Conservation (phyloP, 2,888 invertebrate genomes). For the Tetramorium bicarinatum region DNA sequence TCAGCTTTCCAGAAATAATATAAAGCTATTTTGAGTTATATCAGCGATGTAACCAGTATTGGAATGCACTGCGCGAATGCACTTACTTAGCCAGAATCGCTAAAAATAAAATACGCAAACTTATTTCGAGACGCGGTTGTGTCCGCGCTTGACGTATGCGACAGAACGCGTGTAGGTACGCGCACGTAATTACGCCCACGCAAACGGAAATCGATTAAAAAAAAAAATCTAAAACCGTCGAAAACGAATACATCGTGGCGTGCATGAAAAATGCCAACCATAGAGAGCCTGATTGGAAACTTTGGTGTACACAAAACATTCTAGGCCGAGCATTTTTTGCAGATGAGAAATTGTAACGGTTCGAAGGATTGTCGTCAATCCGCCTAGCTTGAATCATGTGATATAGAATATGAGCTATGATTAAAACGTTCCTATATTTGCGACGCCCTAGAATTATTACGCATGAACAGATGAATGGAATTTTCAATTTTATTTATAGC, state of each 20-base stretch:
- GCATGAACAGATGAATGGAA: slow-evolving; percentile 1
- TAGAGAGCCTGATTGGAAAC: slow-evolving; percentile 36
- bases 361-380: slow-evolving; percentile 21
- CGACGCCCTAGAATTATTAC: neutral
- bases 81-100: slow-evolving; percentile 69
- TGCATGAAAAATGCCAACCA: slow-evolving; percentile 39
- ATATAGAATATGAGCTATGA: slow-evolving; percentile 7
- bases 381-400: slow-evolving; percentile 5
- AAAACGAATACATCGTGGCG: slow-evolving; percentile 20
- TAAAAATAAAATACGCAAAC: slow-evolving; percentile 75
- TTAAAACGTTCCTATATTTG: slow-evolving; percentile 1
- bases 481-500: slow-evolving; percentile 29
- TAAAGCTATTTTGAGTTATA: slow-evolving; percentile 37
- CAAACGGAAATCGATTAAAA: slow-evolving; percentile 30
- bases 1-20: slow-evolving; percentile 35
- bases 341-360: slow-evolving; percentile 27
- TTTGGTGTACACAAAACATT: slow-evolving; percentile 18
- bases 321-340: slow-evolving; percentile 6
- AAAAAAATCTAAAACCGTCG: slow-evolving; percentile 24
- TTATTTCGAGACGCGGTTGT: slow-evolving; percentile 75
- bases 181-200: slow-evolving; percentile 52
- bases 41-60: slow-evolving; percentile 34
- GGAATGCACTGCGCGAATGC: slow-evolving; percentile 51
- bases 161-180: slow-evolving; percentile 30
- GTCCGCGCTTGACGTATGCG: slow-evolving; percentile 68